Base-by-base conservation (phyloP, 2,888 invertebrate species). In the Macaria notata region DNA sequence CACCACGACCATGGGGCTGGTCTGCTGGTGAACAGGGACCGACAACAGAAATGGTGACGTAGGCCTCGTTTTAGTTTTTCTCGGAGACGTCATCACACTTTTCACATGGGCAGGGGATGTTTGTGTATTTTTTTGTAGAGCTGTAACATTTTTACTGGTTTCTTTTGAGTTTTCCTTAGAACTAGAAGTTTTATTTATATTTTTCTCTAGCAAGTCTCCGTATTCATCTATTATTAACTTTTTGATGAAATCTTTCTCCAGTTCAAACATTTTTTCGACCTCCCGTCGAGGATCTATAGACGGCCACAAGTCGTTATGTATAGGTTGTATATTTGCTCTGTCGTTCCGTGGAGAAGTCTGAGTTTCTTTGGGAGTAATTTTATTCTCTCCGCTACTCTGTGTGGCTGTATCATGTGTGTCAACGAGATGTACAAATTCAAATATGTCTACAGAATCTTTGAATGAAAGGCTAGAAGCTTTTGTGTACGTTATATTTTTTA, bases 21-120 rank as follows among this genome's bases (percentile, higher is more conserved):
- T 89, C 52, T 86, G 83, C 9, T 79, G 81, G 59, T 87, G 84
- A 3, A 84, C 74, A 3, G 77, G 79, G 1, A 77, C 51, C 2
- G 79, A 69, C 9, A 78, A 50, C 2, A 56, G 46, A 51, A 91
- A 79, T 9, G 91, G 88, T 3, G 92, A 92, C 9, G 91, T 92
- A 0, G 89, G 83, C 61, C 90, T 81, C 1, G 87, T 87, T 68
- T 88, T 89, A 9, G 84, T 85, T 65, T 63, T 79, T 30, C 80
- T 83, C 4, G 92, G 92, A 9, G 92, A 92, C 1, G 92, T 92
- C 90, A 89, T 92, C 0, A 87, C 79, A 68, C 81, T 77, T 70
- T 87, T 89, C 0, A 85, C 85, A 43, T 78, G 87, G 38, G 86
- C 83, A 3, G 91, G 91, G 4, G 92, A 90, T 0, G 92, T 92